Evolutionary conservation across 2,797 vertebrate species (phyloP), one percentile per base, ranked within the genome.

Genomic region (Acipenser oxyrinchus): DNA sequence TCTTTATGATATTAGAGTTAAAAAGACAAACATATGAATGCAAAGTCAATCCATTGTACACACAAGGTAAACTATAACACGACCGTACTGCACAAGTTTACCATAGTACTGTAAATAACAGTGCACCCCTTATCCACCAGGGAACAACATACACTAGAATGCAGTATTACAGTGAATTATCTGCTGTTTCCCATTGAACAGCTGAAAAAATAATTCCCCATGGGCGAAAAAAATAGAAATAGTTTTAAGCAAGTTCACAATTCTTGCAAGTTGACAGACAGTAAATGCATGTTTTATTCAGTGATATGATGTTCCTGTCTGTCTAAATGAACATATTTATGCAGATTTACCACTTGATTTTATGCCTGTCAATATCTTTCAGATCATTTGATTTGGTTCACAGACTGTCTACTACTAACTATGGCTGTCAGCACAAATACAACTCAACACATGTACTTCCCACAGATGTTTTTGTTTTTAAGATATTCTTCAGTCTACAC

Each of bases 281-380:
- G 55, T 58, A 11, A 7, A 11, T n/a, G 12, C 15, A 58, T 11
- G 55, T 58, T 58, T 11, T 58, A 11, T 11, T 58, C 12, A 58
- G 11, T 58, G 10, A n/a, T 37, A 37, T 58, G 12, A 58, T 58
- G 8, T 11, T 58, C 15, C 15, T 6, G 15, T 58, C 37, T 15
- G 55, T 2, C 9, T 9, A 3, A 53, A 58, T 58, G 55, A 11
- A 58, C 18, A 18, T 18, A 18, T 18, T 18, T 18, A 18, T 18
- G 48, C 7, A 37, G 15, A 37, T 62, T 62, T 62, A 48, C 11
- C 13, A 62, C 60, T 23, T 62, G 60, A 62, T 62, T 62, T 18
- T 62, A 62, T 62, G 60, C 18, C 18, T 37, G 9, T 62, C 60
- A 62, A 62, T 62, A 62, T 62, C 8, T 23, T 37, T 62, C 60